phyloP scores from a whole-genome alignment of 2,797 vertebrate species.

The Anas bahamensis region DNA sequence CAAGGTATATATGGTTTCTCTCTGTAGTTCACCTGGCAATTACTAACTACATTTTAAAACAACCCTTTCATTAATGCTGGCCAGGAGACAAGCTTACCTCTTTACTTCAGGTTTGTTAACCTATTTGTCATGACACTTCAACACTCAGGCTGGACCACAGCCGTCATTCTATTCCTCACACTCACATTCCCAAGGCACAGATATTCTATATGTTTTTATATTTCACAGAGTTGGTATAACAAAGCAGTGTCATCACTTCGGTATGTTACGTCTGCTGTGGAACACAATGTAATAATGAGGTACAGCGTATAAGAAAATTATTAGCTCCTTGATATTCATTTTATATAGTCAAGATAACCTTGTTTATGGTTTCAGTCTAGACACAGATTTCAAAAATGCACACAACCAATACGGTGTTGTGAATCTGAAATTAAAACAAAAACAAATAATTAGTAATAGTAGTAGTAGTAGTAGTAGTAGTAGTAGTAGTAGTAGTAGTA shows the following conservation, averaged over 20 bases:
- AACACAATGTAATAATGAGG: not conserved
- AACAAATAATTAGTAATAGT: not conserved
- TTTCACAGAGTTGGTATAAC: not conserved
- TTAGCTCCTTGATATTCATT: constrained; percentile 11
- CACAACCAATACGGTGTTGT: not conserved
- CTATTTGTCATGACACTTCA: constrained; percentile 56
- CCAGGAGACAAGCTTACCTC: constrained; percentile 41
- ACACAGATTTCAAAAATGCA: not conserved
- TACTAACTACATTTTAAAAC: constrained; percentile 19
- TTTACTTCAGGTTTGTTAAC: constrained; percentile 64
- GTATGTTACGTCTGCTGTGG: not conserved
- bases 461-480: too few species aligned
- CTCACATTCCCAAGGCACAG: not conserved
- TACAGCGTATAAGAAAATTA: constrained; percentile 5
- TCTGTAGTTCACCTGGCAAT: not conserved
- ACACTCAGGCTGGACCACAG: not conserved
- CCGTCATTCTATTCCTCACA: not conserved
- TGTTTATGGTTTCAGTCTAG: not conserved
- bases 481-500: not conserved
- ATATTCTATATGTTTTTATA: not conserved
- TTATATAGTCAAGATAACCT: not conserved
- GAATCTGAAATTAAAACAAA: not conserved
- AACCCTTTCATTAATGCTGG: constrained; percentile 38
- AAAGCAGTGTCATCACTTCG: not conserved
- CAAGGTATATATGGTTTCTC: constrained; percentile 17